These are phyloP conservation scores for Calliphora vomitoria DNA, from an alignment of 2,888 invertebrate species.

Conservation along the genomic window DNA sequence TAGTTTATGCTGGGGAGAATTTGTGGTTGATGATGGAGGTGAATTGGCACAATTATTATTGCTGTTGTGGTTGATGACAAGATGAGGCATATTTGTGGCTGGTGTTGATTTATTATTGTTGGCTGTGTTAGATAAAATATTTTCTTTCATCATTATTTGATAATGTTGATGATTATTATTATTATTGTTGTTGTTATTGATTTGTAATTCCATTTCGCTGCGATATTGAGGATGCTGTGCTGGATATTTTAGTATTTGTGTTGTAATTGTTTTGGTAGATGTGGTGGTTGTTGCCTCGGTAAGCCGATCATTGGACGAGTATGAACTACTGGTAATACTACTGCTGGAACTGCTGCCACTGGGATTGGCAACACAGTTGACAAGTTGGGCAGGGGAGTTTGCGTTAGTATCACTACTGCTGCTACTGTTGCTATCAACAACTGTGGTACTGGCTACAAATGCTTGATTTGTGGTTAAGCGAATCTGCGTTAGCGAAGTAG, in stretches of 20 bases:
- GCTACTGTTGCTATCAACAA: conserved; percentile 42
- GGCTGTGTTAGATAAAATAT: conserved; percentile 62
- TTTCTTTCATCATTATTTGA: conserved; percentile 75
- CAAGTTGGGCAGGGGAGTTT: conserved; percentile 31
- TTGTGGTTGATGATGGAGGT: conserved; percentile 50
- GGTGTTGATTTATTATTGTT: conserved; percentile 71
- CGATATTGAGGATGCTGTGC: conserved; percentile 78
- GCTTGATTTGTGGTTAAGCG: conserved; percentile 61
- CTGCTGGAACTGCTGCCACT: conserved; percentile 78
- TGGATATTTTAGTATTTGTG: conserved; percentile 78
- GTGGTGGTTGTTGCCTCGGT: conserved; percentile 77
- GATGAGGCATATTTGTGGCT: conserved; percentile 71
- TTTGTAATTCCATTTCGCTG: conserved; percentile 81
- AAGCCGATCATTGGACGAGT: conserved; percentile 78
- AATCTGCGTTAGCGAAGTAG: conserved; percentile 60
- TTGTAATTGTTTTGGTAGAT: conserved; percentile 79
- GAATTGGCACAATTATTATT: conserved; percentile 74
- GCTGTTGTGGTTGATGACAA: conserved; percentile 64
- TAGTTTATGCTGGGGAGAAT: conserved; percentile 50
- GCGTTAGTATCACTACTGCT: conserved; percentile 28
- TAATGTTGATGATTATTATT: conserved; percentile 74
- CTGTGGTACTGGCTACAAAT: conserved; percentile 57
- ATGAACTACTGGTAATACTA: conserved; percentile 78
- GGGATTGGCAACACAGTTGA: conserved; percentile 58
- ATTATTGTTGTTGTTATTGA: conserved; percentile 78